Conservation (phyloP, 2,797 vertebrate species). For the Malacoctenus gilli region DNA sequence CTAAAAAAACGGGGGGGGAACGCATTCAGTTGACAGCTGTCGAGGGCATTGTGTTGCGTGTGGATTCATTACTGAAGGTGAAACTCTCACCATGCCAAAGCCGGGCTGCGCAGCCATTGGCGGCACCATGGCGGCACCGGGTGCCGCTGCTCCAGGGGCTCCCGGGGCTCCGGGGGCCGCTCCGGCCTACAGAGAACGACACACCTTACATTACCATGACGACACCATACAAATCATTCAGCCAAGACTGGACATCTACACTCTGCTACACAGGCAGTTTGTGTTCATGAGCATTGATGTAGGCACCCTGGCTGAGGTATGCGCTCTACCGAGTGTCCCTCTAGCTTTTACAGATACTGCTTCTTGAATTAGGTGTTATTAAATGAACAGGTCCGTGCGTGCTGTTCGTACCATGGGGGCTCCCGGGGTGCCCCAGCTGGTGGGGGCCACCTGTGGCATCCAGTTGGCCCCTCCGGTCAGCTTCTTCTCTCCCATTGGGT, state of each 20-base stretch:
- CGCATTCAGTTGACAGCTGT: too few species aligned
- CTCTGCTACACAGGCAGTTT: too few species aligned
- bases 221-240: too few species aligned
- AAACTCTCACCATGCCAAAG: slow-evolving; percentile 90
- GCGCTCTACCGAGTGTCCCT: too few species aligned
- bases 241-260: too few species aligned
- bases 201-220: too few species aligned
- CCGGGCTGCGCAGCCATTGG: slow-evolving; percentile 82
- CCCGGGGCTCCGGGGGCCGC: slow-evolving; percentile 66
- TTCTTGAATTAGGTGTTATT: not conserved
- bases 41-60: not conserved
- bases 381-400: too few species aligned
- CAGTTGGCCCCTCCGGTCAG: slow-evolving; percentile 97
- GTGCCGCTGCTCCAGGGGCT: slow-evolving; percentile 79
- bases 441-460: slow-evolving; percentile 94
- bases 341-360: not conserved
- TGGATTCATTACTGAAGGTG: not conserved
- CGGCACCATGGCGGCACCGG: slow-evolving; percentile 73
- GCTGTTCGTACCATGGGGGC: slow-evolving; percentile 85
- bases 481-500: slow-evolving; percentile 94
- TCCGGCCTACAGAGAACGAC: slow-evolving; percentile 62
- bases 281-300: too few species aligned
- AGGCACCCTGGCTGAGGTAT: too few species aligned
- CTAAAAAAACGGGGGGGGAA: slow-evolving; percentile 61
- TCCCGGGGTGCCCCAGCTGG: slow-evolving; percentile 89